phyloP scores from a whole-genome alignment of 2,113 vertebrate species.

The Lepisosteus osseus region DNA sequence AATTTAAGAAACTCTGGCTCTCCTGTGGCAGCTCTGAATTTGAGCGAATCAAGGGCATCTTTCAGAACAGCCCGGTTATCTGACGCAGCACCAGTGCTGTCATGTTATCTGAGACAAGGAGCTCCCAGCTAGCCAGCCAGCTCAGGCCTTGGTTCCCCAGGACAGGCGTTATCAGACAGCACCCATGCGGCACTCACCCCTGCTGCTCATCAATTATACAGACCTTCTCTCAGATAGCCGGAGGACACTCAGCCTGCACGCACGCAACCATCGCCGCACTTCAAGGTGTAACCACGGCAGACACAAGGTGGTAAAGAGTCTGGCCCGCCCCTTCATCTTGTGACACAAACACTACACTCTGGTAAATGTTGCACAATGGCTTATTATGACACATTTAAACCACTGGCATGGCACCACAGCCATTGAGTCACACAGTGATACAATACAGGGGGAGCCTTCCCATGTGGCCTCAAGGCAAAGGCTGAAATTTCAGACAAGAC shows the following conservation, averaged over 20 bases:
- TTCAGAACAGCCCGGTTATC: constrained; percentile 10
- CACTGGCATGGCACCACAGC: not conserved
- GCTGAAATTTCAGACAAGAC: not conserved
- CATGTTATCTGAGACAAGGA: constrained; percentile 12
- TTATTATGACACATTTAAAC: not conserved
- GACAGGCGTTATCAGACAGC: constrained; percentile 21
- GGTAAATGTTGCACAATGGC: not conserved
- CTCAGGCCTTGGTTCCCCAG: not conserved
- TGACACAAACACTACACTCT: constrained; percentile 19
- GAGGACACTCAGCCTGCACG: not conserved
- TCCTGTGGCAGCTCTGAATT: too few relatives aligned
- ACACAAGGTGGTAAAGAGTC: constrained; percentile 18
- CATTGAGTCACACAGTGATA: not conserved
- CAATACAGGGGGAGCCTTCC: not conserved
- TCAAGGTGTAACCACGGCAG: not conserved
- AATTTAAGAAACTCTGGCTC: too few relatives aligned
- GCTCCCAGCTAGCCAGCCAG: not conserved
- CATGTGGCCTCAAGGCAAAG: not conserved
- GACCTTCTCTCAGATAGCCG: not conserved
- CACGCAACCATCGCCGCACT: not conserved
- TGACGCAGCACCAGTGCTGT: not conserved
- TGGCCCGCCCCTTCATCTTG: constrained; percentile 17
- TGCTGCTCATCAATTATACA: constrained; percentile 9
- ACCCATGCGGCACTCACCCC: not conserved
- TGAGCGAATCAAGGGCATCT: too few relatives aligned